Percentiles rank a stretch among this genome's conserved stretches.
Evolutionary conservation across 1,140 invertebrate genomes (phyloP).

Genomic region (Oscheius sp.): DNA sequence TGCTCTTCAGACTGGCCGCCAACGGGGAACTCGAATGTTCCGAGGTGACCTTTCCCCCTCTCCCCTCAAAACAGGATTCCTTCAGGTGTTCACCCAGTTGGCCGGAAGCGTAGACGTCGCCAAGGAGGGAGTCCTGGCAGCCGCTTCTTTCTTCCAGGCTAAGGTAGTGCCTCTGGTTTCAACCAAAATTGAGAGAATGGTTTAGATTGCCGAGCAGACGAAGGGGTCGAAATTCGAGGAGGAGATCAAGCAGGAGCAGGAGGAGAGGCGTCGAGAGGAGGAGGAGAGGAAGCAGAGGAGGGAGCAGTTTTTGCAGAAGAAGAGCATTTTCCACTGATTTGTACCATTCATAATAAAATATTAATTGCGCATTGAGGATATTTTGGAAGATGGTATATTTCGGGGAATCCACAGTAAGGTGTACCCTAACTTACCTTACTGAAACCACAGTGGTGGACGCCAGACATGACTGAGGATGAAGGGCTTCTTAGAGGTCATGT

Average conservation of each 20-base stretch:
- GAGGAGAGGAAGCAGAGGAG: conserved; percentile 21
- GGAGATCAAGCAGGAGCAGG: conserved; percentile 34
- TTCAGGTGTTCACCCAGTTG: conserved; percentile 27
- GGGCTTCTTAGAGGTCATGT: too few species aligned
- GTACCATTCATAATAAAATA: too few species aligned
- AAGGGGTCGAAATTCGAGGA: conserved; percentile 37
- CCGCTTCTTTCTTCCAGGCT: conserved; percentile 36
- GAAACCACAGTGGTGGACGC: too few species aligned
- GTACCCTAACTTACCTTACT: too few species aligned
- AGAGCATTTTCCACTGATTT: conserved; percentile 33
- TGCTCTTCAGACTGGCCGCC: conserved; percentile 38
- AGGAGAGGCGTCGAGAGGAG: conserved; percentile 27
- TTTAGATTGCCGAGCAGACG: conserved; percentile 34
- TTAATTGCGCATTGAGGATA: too few species aligned
- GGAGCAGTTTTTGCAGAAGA: conserved; percentile 26
- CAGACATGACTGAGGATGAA: too few species aligned
- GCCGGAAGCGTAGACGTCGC: conserved; percentile 35
- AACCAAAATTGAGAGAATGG: neutral
- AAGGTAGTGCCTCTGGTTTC: conserved; percentile 17
- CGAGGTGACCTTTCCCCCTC: neutral
- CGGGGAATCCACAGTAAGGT: too few species aligned
- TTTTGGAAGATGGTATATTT: too few species aligned
- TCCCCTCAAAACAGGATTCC: neutral
- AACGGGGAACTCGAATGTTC: conserved; percentile 29
- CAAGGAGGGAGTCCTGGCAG: conserved; percentile 36